These are phyloP conservation scores for Calyptomena viridis DNA, from an alignment of 2,113 vertebrate genomes.

Conservation along the genomic window DNA sequence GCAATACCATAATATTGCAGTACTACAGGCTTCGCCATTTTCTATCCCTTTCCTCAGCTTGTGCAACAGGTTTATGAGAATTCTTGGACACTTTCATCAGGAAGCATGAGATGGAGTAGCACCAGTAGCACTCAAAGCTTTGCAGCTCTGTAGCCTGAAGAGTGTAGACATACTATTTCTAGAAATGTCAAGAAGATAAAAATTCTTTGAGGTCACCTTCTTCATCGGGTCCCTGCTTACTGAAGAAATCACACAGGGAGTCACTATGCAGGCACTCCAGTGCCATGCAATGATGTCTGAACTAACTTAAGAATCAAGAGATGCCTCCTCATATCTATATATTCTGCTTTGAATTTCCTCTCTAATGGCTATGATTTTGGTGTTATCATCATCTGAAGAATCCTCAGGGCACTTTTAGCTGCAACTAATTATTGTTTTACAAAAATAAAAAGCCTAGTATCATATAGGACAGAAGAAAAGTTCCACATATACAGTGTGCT, in stretches of 20 bases:
- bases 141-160: neutral
- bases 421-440: neutral
- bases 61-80: neutral
- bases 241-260: neutral
- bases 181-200: neutral
- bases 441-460: neutral
- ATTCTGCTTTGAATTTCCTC: neutral
- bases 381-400: neutral
- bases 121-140: neutral
- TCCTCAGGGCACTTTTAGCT: neutral
- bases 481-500: neutral
- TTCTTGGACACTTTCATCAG: neutral
- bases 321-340: neutral
- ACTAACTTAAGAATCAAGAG: neutral
- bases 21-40: neutral
- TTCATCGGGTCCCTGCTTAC: neutral
- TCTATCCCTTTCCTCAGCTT: neutral
- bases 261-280: neutral
- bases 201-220: neutral
- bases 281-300: neutral
- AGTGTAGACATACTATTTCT: neutral
- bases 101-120: neutral
- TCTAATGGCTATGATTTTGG: neutral
- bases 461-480: neutral
- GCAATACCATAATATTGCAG: neutral